Evolutionary conservation across 2,888 invertebrate genomes (phyloP).

Genomic region (Sinodicranocentrus sp.): DNA sequence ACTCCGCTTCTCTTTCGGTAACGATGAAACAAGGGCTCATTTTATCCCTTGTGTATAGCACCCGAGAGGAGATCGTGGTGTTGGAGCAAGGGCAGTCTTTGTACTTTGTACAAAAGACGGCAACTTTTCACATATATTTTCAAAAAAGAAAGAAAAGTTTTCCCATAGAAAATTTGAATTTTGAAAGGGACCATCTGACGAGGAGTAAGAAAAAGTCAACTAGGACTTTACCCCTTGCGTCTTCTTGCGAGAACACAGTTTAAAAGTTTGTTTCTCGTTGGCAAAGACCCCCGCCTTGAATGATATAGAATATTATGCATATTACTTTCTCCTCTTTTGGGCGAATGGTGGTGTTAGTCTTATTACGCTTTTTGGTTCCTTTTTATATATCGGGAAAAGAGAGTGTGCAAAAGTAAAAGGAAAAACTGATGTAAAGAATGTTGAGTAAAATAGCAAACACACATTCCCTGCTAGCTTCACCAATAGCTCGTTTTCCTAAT

Average conservation of each 20-base stretch:
- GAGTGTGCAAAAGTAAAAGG: no score
- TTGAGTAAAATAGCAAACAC: neutral
- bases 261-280: conserved; percentile 45
- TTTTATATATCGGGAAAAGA: no score
- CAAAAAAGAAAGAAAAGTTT: conserved; percentile 53
- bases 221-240: neutral
- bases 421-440: no score
- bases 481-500: conserved; percentile 20
- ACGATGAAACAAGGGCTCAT: conserved; percentile 54
- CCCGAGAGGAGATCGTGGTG: conserved; percentile 17
- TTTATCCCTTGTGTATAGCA: conserved; percentile 27
- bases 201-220: conserved; percentile 45
- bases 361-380: no score
- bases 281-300: neutral
- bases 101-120: neutral
- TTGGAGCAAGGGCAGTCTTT: conserved; percentile 4
- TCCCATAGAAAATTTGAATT: conserved; percentile 65
- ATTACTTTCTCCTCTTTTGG: conserved; percentile 10
- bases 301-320: conserved; percentile 31
- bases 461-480: neutral
- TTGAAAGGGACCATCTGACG: conserved; percentile 64
- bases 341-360: no score
- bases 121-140: conserved; percentile 65
- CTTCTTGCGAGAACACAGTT: conserved; percentile 11
- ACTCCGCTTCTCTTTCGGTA: neutral